Evolutionary conservation across 30 jellyfish, hydroid and myxozoan genomes (phyloP), one percentile per base, ranked within the genome.

Genomic region (Haliclystus octoradiatus): DNA sequence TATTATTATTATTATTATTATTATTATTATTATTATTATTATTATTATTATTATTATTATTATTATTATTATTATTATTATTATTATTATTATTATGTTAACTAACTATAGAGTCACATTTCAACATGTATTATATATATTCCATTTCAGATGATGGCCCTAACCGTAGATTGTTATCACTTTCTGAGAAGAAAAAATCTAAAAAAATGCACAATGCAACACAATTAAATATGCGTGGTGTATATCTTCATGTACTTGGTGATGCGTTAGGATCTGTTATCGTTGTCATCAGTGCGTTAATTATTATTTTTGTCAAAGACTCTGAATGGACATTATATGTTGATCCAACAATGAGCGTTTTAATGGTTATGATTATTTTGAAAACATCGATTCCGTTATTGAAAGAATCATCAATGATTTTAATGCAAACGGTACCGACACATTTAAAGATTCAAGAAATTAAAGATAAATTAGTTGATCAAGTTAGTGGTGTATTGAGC

Each of bases 181-280:
- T 9, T 40, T 40, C 57, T 5, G 9, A 9, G 9, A 40, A 40
- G 57, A 40, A 19, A 40, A 40, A 40, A 19, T n/a, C n/a, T n/a
- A 40, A 40, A 19, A 40, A 49, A 2, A 49, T 72, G 81, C 71
- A 80, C 28, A 65, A 84, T 0, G 94, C 95, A 19, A 75, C 95
- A 33, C 98, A 89, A 70, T 76, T 89, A 76, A 89, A 89, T 72
- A 89, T 89, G 34, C 74, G 88, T 63, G 98, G 98, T 34, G 98
- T 89, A 3, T 89, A 89, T 47, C 50, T 89, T 33, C 98, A 89
- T 32, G 92, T 89, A 7, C 78, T 89, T 1, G 98, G 98, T 1
- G 98, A 89, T 69, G 98, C 98, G 12, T 78, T 89, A 28, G 98
- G 98, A 25, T 89, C 98, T 0, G 98, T 89, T 0, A 89, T 89